Evolutionary conservation across 92 coral and sea anemone species (phyloP).

Genomic region (Paramuricea clavata): DNA sequence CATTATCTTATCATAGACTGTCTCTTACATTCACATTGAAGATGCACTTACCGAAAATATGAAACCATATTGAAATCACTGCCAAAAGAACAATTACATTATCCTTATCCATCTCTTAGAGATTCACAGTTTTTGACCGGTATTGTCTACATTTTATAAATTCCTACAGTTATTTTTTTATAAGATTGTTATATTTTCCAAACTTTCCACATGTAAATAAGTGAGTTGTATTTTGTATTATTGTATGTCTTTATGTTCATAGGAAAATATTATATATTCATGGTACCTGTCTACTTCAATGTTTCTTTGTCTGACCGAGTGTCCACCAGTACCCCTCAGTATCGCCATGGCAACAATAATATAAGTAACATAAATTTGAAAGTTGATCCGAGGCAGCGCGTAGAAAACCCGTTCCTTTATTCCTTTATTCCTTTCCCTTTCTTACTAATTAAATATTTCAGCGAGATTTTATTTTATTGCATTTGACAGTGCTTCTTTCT

Average conservation of each 20-base stretch:
- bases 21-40: neutral
- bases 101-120: neutral
- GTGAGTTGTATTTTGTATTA: neutral
- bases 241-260: neutral
- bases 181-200: neutral
- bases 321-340: conserved; percentile 17
- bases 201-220: neutral
- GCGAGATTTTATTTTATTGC: no score
- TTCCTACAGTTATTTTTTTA: neutral
- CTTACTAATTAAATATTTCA: no score
- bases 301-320: conserved; percentile 15
- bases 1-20: neutral
- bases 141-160: neutral
- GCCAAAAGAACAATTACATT: neutral
- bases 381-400: neutral
- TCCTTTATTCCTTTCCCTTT: no score
- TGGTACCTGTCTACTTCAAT: neutral
- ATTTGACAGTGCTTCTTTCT: no score
- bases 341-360: neutral
- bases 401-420: no score
- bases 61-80: neutral
- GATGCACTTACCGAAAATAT: neutral
- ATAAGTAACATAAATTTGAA: neutral
- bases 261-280: conserved; percentile 22
- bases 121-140: neutral